A percentile compares a stretch with the other conserved stretches of the same genome.
Evolutionary conservation across 2,113 vertebrate species (phyloP).

Genomic region (Lasiurus borealis): DNA sequence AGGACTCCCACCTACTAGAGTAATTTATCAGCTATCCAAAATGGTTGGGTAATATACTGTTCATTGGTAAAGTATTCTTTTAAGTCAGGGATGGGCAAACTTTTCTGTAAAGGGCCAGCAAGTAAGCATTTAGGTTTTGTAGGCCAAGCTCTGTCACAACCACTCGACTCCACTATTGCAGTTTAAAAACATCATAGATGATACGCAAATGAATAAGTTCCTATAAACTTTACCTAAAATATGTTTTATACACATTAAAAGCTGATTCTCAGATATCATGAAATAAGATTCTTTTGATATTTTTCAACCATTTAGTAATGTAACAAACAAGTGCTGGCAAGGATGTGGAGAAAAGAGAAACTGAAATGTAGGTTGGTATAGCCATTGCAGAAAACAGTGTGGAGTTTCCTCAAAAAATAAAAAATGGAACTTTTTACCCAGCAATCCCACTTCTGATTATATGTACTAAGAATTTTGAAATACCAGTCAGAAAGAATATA

Average conservation of each 20-base stretch:
- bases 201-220: background rate
- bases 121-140: background rate
- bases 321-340: background rate
- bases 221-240: background rate
- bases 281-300: background rate
- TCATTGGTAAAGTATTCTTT: background rate
- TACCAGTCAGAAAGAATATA: background rate
- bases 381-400: background rate
- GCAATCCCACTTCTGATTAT: background rate
- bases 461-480: background rate
- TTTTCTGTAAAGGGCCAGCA: background rate
- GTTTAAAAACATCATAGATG: background rate
- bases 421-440: background rate
- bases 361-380: background rate
- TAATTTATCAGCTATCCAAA: background rate
- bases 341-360: background rate
- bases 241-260: background rate
- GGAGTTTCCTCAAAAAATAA: background rate
- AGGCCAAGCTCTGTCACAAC: background rate
- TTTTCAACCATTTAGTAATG: background rate
- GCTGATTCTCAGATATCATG: background rate
- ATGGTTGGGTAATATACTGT: background rate
- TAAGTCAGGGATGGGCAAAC: background rate
- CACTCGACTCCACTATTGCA: background rate
- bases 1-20: background rate